A percentile compares a stretch with the other conserved stretches of the same genome.
Conservation (phyloP, 2,797 vertebrate genomes). For the Gadopsis bispinosus region DNA sequence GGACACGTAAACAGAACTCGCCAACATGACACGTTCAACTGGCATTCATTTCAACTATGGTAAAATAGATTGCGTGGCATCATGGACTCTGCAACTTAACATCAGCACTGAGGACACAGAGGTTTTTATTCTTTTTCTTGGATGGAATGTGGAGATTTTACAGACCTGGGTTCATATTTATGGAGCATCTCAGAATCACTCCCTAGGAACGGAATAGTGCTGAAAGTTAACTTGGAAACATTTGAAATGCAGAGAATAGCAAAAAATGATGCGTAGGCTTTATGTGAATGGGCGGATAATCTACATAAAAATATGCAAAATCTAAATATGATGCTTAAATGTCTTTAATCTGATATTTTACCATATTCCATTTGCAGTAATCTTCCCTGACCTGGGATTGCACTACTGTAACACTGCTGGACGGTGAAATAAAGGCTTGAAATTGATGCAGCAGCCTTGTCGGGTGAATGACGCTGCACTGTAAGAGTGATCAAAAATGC, state of each 20-base stretch:
- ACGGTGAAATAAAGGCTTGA: too few relatives aligned
- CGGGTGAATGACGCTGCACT: not conserved
- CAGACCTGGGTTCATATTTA: not conserved
- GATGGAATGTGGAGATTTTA: not conserved
- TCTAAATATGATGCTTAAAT: not conserved
- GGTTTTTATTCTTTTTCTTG: not conserved
- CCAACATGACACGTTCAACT: slow-evolving; percentile 2
- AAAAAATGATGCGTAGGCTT: not conserved
- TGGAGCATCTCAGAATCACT: not conserved
- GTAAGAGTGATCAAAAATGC: not conserved
- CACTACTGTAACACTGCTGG: not conserved
- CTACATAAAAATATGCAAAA: not conserved
- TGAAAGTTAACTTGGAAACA: not conserved
- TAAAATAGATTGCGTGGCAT: not conserved
- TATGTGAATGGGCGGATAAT: not conserved
- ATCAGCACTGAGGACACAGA: not conserved
- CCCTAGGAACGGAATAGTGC: not conserved
- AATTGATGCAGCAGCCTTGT: too few relatives aligned
- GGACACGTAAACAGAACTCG: slow-evolving; percentile 50
- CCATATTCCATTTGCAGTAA: not conserved
- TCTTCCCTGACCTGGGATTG: not conserved
- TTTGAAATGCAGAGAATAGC: not conserved
- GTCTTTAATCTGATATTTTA: not conserved
- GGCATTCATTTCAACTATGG: not conserved
- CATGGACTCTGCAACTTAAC: not conserved